phyloP scores from a whole-genome alignment of 1,140 invertebrate genomes.

The Orchestia grillus region DNA sequence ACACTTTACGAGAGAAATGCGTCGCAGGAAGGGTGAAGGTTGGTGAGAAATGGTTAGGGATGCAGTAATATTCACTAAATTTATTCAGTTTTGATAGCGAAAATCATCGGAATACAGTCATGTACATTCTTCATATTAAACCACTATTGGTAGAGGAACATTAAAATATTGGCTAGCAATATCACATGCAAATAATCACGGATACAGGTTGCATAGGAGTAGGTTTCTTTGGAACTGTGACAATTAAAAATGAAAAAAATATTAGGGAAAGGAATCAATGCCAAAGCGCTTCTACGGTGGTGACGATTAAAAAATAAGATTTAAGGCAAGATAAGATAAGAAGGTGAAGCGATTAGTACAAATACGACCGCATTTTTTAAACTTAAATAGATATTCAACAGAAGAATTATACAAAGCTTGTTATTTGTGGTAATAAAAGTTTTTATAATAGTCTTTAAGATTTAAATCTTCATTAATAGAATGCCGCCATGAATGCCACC shows the following conservation, averaged over 20 bases:
- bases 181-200: not conserved
- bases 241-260: not conserved
- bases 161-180: not conserved
- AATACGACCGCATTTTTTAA: not conserved
- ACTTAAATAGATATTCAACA: not conserved
- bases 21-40: not conserved
- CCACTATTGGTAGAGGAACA: not conserved
- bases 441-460: not conserved
- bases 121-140: not conserved
- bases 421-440: not conserved
- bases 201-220: not conserved
- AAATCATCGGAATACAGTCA: not conserved
- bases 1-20: not conserved
- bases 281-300: not conserved
- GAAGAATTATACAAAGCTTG: not conserved
- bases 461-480: not conserved
- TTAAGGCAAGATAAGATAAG: not conserved
- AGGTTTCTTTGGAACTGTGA: not conserved
- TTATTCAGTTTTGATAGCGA: not conserved
- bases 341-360: not conserved
- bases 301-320: not conserved
- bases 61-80: not conserved
- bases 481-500: not conserved
- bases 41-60: not conserved
- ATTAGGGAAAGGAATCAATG: not conserved